phyloP scores from a whole-genome alignment of 2,113 vertebrate species.

The Odontophorus gujanensis region DNA sequence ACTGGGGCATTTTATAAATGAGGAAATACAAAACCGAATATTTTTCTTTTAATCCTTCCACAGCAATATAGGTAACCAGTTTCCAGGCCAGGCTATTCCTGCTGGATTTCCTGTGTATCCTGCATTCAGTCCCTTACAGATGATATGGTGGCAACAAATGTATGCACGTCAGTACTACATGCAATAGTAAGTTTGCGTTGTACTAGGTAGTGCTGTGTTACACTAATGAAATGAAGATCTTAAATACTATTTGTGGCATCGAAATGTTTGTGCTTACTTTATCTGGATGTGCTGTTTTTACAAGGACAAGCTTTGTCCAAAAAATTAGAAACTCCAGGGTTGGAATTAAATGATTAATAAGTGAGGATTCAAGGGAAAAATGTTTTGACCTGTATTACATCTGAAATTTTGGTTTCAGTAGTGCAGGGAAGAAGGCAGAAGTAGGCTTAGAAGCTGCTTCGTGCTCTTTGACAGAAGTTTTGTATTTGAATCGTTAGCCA shows the following conservation, averaged over 20 bases:
- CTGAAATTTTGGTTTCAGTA: background rate
- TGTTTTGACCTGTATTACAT: background rate
- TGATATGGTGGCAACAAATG: constrained; percentile 98
- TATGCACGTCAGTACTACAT: constrained; percentile 96
- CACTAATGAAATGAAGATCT: background rate
- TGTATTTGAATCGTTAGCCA: constrained; percentile 79
- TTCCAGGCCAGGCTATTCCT: constrained; percentile 74
- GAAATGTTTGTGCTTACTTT: background rate
- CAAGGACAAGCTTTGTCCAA: background rate
- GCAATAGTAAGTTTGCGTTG: constrained; percentile 90
- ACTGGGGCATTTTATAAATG: background rate
- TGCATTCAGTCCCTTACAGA: constrained; percentile 86
- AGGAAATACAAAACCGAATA: background rate
- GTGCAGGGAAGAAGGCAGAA: background rate
- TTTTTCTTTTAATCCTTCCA: background rate
- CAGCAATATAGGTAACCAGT: constrained; percentile 80
- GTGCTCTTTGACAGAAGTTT: background rate
- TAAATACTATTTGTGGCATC: background rate
- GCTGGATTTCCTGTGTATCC: constrained; percentile 82
- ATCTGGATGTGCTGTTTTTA: background rate
- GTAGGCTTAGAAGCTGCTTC: background rate
- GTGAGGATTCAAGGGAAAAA: background rate
- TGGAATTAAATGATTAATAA: background rate
- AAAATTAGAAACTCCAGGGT: background rate
- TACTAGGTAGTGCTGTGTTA: background rate